These are phyloP conservation scores for Solenodon paradoxus DNA, from an alignment of 2,113 vertebrate species.

Conservation along the genomic window DNA sequence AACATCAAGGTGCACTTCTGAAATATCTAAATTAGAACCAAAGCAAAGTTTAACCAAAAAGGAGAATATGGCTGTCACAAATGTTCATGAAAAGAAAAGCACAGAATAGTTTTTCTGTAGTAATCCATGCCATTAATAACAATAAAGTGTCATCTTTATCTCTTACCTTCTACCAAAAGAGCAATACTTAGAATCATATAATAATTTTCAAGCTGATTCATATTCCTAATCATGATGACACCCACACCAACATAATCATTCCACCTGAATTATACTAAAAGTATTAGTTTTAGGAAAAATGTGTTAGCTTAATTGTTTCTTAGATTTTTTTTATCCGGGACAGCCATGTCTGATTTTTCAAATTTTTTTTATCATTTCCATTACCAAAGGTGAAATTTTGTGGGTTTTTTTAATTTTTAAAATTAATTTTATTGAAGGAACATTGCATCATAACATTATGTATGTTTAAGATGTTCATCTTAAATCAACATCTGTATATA, in stretches of 20 bases:
- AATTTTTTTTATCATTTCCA: no score
- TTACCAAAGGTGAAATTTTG: no score
- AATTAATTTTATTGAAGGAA: no score
- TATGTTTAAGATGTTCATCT: no score
- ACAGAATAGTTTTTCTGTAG: slow-evolving; percentile 1
- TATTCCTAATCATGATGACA: neutral
- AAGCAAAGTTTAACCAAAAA: neutral
- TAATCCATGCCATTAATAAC: neutral
- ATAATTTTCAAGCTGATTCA: slow-evolving; percentile 16
- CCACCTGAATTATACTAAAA: neutral
- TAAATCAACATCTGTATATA: no score
- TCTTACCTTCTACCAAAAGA: slow-evolving; percentile 16
- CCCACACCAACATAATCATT: neutral
- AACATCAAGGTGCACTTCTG: neutral
- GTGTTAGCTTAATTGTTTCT: neutral
- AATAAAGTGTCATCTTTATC: slow-evolving; percentile 33
- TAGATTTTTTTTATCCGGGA: neutral
- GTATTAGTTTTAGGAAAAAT: neutral
- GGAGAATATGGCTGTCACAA: neutral
- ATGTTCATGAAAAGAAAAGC: slow-evolving; percentile 32
- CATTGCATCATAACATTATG: no score
- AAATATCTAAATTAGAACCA: slow-evolving; percentile 27
- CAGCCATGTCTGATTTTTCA: no score
- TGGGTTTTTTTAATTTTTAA: no score
- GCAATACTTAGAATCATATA: slow-evolving; percentile 8